phyloP scores from a whole-genome alignment of 2,888 invertebrate genomes.

The Hymenopus coronatus region DNA sequence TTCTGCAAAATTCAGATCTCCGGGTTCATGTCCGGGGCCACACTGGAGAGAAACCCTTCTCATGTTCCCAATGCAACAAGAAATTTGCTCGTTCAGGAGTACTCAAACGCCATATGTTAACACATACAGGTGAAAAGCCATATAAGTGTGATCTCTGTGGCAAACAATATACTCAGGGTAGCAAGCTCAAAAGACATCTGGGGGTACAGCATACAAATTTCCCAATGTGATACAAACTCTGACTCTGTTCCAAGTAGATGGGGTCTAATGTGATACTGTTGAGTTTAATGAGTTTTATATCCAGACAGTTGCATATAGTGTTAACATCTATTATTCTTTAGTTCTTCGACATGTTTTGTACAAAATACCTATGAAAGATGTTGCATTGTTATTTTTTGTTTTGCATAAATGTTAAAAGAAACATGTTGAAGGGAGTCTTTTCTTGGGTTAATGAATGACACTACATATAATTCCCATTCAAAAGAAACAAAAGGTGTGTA shows the following conservation, averaged over 20 bases:
- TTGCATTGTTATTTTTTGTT: background rate
- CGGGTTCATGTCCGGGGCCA: conserved; percentile 11
- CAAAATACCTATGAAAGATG: background rate
- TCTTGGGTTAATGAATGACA: too few species aligned
- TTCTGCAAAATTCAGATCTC: conserved; percentile 12
- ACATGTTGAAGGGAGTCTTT: too few species aligned
- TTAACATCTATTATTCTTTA: background rate
- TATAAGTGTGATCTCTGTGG: conserved; percentile 1
- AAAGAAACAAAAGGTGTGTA: too few species aligned
- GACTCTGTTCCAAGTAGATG: background rate
- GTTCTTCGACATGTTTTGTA: background rate
- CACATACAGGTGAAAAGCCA: conserved; percentile 12
- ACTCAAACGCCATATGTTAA: conserved; percentile 1
- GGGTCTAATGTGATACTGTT: background rate
- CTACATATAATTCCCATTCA: too few species aligned
- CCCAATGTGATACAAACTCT: background rate
- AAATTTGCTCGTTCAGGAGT: conserved; percentile 7
- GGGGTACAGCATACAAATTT: background rate
- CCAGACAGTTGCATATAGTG: background rate
- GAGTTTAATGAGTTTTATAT: background rate
- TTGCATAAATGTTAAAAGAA: background rate
- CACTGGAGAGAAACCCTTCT: conserved; percentile 13
- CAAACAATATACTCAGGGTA: conserved; percentile 11
- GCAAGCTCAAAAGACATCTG: conserved; percentile 3
- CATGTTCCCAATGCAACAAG: background rate